phyloP scores from a whole-genome alignment of 2,888 invertebrate species.

The Leuctra nigra region DNA sequence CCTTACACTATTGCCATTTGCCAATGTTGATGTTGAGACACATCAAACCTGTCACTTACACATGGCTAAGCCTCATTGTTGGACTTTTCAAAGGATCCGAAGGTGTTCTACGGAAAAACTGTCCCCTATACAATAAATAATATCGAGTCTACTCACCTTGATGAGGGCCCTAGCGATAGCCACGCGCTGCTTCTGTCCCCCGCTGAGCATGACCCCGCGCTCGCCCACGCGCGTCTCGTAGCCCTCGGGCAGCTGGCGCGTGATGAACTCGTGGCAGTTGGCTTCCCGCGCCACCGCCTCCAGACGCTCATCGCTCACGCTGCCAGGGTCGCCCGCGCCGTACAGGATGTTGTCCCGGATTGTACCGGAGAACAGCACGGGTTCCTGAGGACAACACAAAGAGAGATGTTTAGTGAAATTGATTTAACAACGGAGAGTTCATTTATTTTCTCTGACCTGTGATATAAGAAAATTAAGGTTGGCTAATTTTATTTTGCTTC shows the following conservation, averaged over 20 bases:
- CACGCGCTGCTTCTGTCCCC: slow-evolving; percentile 89
- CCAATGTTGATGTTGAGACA: no score
- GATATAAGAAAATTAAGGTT: no score
- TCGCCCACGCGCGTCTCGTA: slow-evolving; percentile 85
- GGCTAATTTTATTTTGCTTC: no score
- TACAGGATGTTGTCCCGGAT: slow-evolving; percentile 89
- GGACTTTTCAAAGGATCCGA: no score
- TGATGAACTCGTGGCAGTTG: slow-evolving; percentile 76
- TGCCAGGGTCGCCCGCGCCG: slow-evolving; percentile 54
- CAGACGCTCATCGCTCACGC: slow-evolving; percentile 47
- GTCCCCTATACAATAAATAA: no score
- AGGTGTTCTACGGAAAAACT: no score
- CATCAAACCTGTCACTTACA: no score
- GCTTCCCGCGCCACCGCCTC: slow-evolving; percentile 69
- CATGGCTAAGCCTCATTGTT: no score
- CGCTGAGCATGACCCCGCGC: slow-evolving; percentile 81
- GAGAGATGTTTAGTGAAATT: no score
- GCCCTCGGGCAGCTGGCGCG: slow-evolving; percentile 54
- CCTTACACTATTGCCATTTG: no score
- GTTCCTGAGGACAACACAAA: slow-evolving; percentile 59
- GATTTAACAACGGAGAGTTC: no score
- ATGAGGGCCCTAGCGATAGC: slow-evolving; percentile 89
- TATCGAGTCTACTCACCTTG: slow-evolving; percentile 56
- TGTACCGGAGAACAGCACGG: slow-evolving; percentile 82
- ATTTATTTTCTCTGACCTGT: no score